phyloP scores from a whole-genome alignment of 1,140 invertebrate genomes.

The Panulirus ornatus region DNA sequence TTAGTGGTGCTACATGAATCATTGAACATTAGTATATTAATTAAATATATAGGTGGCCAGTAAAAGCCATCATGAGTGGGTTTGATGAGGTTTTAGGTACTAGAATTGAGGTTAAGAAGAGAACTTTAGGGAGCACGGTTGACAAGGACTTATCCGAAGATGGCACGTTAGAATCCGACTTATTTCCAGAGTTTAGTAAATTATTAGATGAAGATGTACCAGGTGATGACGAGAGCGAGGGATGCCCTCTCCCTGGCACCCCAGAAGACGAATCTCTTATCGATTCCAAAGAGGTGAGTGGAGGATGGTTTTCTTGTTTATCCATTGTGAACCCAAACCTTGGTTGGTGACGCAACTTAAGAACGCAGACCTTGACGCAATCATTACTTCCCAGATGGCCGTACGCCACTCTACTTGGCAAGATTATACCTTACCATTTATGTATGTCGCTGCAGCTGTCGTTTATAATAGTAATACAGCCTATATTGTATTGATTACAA shows the following conservation, averaged over 20 bases:
- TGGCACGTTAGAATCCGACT: slow-evolving; percentile 51
- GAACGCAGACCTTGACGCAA: background rate
- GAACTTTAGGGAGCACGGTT: slow-evolving; percentile 47
- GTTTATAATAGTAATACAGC: no score
- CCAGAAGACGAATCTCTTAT: slow-evolving; percentile 84
- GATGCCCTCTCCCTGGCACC: slow-evolving; percentile 89
- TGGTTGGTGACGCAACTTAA: slow-evolving; percentile 26
- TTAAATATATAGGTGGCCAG: background rate
- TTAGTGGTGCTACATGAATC: background rate
- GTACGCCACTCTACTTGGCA: no score
- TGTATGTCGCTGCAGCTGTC: no score
- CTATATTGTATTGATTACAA: no score
- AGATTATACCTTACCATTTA: no score
- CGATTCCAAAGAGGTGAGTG: slow-evolving; percentile 56
- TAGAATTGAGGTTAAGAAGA: slow-evolving; percentile 53
- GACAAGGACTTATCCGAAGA: slow-evolving; percentile 40
- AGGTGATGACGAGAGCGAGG: slow-evolving; percentile 85
- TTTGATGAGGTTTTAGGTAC: slow-evolving; percentile 65
- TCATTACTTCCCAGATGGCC: no score
- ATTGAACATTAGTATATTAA: background rate
- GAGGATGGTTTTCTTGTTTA: background rate
- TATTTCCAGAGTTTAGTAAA: slow-evolving; percentile 74
- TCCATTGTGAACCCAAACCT: no score
- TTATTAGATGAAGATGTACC: slow-evolving; percentile 69
- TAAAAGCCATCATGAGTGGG: slow-evolving; percentile 54